These are phyloP conservation scores for Alosa sapidissima DNA, from an alignment of 2,797 vertebrate genomes.

Conservation along the genomic window DNA sequence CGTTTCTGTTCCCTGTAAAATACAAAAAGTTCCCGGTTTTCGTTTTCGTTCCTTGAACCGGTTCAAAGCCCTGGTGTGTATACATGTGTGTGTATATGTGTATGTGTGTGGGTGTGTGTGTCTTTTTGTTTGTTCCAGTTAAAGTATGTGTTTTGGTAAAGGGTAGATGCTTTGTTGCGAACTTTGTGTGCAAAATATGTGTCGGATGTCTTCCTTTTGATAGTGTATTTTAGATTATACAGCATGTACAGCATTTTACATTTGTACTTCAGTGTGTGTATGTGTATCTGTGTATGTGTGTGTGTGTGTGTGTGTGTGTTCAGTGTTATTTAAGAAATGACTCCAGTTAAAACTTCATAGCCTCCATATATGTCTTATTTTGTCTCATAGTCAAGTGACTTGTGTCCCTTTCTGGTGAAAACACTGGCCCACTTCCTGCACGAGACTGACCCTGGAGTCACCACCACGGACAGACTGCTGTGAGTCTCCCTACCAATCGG, in stretches of 20 bases:
- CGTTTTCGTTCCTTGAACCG: too few relatives aligned
- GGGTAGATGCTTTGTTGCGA: too few relatives aligned
- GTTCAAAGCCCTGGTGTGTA: too few relatives aligned
- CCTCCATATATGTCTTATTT: not conserved
- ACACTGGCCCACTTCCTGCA: constrained; percentile 73
- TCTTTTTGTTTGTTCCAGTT: not conserved
- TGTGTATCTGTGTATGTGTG: not conserved
- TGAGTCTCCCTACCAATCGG: constrained; percentile 52
- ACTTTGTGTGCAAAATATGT: too few relatives aligned
- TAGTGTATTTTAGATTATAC: too few relatives aligned
- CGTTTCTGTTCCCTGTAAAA: too few relatives aligned
- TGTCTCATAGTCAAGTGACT: constrained; percentile 69
- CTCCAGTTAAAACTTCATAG: not conserved
- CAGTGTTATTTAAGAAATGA: not conserved
- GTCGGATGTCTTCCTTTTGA: too few relatives aligned
- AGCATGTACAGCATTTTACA: too few relatives aligned
- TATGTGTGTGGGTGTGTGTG: not conserved
- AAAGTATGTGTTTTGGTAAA: not conserved
- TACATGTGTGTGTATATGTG: not conserved
- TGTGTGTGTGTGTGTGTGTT: not conserved
- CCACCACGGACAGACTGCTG: constrained; percentile 72
- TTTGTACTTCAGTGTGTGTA: too few relatives aligned
- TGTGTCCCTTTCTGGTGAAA: constrained; percentile 77
- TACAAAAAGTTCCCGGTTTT: too few relatives aligned
- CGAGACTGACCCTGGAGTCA: constrained; percentile 45